A percentile compares a stretch with the other conserved stretches of the same genome.
These are phyloP conservation scores for Popillia japonica DNA, from an alignment of 1,140 invertebrate species.

Conservation along the genomic window DNA sequence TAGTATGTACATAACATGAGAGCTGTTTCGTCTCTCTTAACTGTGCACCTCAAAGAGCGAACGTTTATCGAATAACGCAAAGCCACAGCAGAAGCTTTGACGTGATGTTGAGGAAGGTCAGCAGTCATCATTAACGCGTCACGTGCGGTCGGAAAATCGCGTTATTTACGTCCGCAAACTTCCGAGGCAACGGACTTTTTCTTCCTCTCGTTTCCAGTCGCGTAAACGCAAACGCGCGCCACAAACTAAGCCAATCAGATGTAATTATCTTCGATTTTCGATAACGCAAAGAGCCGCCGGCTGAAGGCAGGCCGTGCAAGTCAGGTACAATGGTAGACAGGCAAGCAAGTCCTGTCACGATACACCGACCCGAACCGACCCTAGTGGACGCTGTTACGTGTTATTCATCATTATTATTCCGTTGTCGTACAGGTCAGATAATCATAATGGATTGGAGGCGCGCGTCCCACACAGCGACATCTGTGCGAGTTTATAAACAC, in stretches of 20 bases:
- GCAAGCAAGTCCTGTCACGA: constrained; percentile 9
- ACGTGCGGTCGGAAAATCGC: constrained; percentile 8
- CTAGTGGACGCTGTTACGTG: neutral
- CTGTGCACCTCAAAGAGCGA: too few relatives aligned
- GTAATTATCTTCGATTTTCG: constrained; percentile 41
- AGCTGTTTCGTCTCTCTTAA: too few relatives aligned
- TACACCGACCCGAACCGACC: constrained; percentile 6
- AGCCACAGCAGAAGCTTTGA: neutral
- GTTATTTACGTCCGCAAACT: neutral
- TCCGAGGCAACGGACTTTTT: neutral
- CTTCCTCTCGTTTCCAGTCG: neutral
- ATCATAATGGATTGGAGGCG: constrained; percentile 40
- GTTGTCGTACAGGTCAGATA: constrained; percentile 38
- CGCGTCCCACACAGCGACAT: constrained; percentile 18
- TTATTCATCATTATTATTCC: constrained; percentile 40
- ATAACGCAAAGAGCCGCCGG: constrained; percentile 30
- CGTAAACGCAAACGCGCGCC: neutral
- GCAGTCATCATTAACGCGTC: neutral
- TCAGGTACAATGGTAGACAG: neutral
- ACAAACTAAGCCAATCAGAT: constrained; percentile 38
- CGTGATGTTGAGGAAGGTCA: neutral
- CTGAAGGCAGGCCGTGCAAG: neutral
- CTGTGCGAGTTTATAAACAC: constrained; percentile 32
- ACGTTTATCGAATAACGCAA: too few relatives aligned
- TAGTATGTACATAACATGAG: too few relatives aligned